Conservation (phyloP, 2,113 vertebrate genomes). For the Caloenas nicobarica region DNA sequence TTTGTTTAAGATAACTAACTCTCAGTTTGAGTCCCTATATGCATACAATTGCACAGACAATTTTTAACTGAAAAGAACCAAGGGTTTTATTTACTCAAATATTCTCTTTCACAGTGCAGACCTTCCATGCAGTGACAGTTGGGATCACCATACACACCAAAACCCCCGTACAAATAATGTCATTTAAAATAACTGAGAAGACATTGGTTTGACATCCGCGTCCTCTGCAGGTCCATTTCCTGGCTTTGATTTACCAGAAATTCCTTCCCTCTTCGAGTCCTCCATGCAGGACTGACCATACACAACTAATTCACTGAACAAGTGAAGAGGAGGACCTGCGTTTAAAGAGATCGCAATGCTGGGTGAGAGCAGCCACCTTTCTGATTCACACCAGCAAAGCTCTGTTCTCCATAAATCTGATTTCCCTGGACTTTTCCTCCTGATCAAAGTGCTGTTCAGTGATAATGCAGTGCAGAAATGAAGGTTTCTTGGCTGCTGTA, state of each 20-base stretch:
- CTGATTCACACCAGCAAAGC: neutral
- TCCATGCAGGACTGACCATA: neutral
- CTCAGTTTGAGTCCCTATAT: neutral
- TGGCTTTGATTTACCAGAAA: neutral
- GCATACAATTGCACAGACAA: neutral
- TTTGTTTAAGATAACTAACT: neutral
- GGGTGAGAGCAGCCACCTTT: neutral
- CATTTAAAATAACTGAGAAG: neutral
- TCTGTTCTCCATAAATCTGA: neutral
- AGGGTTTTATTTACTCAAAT: neutral
- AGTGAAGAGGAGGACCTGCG: neutral
- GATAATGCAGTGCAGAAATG: slow-evolving; percentile 9
- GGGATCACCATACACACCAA: neutral
- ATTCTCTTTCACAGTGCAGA: neutral
- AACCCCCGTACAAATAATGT: neutral
- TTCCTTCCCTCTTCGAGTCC: neutral
- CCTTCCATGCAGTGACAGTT: neutral
- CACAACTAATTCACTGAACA: neutral
- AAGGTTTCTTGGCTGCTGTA: slow-evolving; percentile 7
- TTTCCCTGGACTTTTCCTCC: neutral
- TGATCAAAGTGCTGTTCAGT: neutral
- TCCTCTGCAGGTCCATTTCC: neutral
- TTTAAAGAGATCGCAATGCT: neutral
- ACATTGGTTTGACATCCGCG: neutral
- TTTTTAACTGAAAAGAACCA: neutral